A percentile compares a stretch with the other conserved stretches of the same genome.
These are phyloP conservation scores for Drosophila micromelanica DNA, from an alignment of 1,140 invertebrate species.

Conservation along the genomic window DNA sequence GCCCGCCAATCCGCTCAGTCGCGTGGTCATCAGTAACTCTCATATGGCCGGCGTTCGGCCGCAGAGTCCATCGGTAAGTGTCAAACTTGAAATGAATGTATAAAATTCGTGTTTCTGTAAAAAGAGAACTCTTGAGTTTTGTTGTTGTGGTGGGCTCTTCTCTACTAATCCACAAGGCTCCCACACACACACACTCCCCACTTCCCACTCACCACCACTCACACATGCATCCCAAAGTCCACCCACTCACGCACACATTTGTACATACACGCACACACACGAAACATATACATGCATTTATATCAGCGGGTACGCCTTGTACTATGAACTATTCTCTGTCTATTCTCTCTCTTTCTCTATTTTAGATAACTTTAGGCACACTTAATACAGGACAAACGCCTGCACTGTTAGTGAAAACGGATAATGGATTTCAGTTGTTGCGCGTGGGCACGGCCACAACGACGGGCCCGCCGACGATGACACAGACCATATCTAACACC, in stretches of 20 bases:
- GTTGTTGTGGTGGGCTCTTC: slow-evolving; percentile 65
- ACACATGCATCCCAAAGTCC: slow-evolving; percentile 21
- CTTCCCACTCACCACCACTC: slow-evolving; percentile 2
- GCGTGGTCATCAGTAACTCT: slow-evolving; percentile 91
- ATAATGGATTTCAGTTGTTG: slow-evolving; percentile 96
- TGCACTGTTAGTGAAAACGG: slow-evolving; percentile 95
- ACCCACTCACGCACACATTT: slow-evolving; percentile 11
- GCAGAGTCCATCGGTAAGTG: slow-evolving; percentile 90
- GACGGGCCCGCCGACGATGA: slow-evolving; percentile 85
- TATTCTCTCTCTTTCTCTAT: slow-evolving; percentile 58
- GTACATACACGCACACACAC: slow-evolving; percentile 2
- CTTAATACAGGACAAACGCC: slow-evolving; percentile 91
- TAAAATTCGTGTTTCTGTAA: slow-evolving; percentile 9
- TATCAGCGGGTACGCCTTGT: slow-evolving; percentile 17
- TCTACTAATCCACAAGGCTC: slow-evolving; percentile 59
- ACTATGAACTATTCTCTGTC: slow-evolving; percentile 40
- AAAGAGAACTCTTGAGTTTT: slow-evolving; percentile 19
- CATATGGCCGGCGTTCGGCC: slow-evolving; percentile 92
- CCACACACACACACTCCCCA: slow-evolving; percentile 29
- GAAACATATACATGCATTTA: slow-evolving; percentile 8
- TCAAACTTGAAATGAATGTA: neutral
- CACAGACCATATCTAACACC: slow-evolving; percentile 80
- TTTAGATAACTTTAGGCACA: slow-evolving; percentile 93
- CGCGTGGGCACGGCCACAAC: slow-evolving; percentile 91
- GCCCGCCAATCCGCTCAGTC: slow-evolving; percentile 88